Evolutionary conservation across 2,113 vertebrate genomes (phyloP), one percentile per base, ranked within the genome.

Genomic region (Megaleporinus macrocephalus): DNA sequence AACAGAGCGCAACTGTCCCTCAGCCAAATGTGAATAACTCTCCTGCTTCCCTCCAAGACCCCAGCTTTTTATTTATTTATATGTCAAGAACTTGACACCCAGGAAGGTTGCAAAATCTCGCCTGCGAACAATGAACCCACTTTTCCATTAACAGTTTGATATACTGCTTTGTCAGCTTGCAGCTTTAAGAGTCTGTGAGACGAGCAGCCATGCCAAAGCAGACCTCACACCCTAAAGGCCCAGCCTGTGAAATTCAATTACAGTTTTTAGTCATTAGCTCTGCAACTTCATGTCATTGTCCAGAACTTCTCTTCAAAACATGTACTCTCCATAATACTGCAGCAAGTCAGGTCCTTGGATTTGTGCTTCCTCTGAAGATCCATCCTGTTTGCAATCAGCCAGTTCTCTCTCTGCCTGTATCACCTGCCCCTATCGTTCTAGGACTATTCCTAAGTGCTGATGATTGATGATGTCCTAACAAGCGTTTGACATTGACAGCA

Each of bases 401-500:
- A 26, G 20, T 61, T 71, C 44, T 57, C 51, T 13, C 49, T 78
- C 44, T 63, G 71, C 44, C 14, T 10, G 84, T 82, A 88, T 93
- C 92, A 91, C 91, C 92, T 93, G 92, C 87, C 86, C 88, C 91
- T 79, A 90, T 92, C 91, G 85, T 90, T 94, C 88, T 86, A 87
- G 86, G 88, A 93, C 90, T 92, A 90, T 92, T 92, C 92, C 89
- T 92, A 93, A 95, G 90, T 91, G 90, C 85, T 80, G 61, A 81
- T 92, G 94, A 95, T 94, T 92, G 90, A 94, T 92, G 93, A 74
- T 77, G 87, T 80, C 89, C 93, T 94, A 95, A 95, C 93, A 93
- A 95, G 93, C 92, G 87, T 92, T 90, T 93, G 93, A 95, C 93
- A 95, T 88, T 92, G 91, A 93, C 92, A 93, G 93, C 92, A 66